Base-by-base conservation (phyloP, 2,888 invertebrate species). In the Ophion slaviceki region DNA sequence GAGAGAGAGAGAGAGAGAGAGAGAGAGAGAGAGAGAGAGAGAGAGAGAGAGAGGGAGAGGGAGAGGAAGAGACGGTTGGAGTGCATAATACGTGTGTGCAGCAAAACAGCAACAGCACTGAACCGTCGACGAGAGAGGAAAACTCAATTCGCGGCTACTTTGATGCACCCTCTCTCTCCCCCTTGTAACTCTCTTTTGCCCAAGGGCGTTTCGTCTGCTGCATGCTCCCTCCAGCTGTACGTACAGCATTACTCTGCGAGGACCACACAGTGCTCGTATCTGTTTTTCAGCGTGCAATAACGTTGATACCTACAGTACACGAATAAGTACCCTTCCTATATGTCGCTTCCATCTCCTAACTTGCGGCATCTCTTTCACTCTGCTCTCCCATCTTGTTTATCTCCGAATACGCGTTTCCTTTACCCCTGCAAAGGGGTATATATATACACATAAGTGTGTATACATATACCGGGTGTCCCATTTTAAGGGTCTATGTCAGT, bases 81-180 rank as follows among this genome's bases (percentile, higher is more conserved):
- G 17, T 24, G 78, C 40, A 75, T 62, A 57, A 62, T 57, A 80
- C 45, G 28, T 40, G 32, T 47, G 45, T 72, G 61, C 75, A 62
- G 68, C 75, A 89, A 90, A 89, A 89, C 88, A 80, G 86, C 70
- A 72, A 64, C 78, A 20, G 66, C 79, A 24, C 76, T 36, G 70
- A 74, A 78, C 75, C 79, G 75, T 82, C 70, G 84, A 79, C 84
- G 76, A 76, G 74, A 75, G 77, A 83, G 85, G 87, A 86, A 87
- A 87, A 85, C 87, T 91, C 90, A 90, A 91, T 91, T 91, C 90
- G 90, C 90, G 91, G 90, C 90, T 90, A 90, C 91, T 91, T 91
- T 90, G 91, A 91, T 91, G 90, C 89, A 90, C 88, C 89, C 78
- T 32, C 59, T 70, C 61, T 47, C 68, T 24, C 8, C 40, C 40